phyloP scores from a whole-genome alignment of 2,113 vertebrate species.

The Dissostichus mawsoni region DNA sequence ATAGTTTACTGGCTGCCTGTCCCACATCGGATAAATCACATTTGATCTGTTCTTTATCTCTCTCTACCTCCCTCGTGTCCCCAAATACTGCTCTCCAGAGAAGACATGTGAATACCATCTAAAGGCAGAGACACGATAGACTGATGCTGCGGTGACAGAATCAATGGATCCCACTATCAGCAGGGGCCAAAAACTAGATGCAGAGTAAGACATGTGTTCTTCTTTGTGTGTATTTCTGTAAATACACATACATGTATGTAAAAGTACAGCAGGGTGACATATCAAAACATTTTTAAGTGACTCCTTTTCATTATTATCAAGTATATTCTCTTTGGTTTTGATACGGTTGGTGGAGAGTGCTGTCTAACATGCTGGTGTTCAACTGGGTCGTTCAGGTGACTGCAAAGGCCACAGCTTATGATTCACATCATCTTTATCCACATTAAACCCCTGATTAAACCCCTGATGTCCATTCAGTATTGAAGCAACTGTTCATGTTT shows the following conservation, averaged over 20 bases:
- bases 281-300: neutral
- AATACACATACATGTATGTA: neutral
- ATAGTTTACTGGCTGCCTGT: slow-evolving; percentile 40
- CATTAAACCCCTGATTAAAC: neutral
- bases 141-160: slow-evolving; percentile 38
- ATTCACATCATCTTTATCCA: neutral
- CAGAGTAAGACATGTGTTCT: slow-evolving; percentile 29
- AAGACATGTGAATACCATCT: slow-evolving; percentile 23
- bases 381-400: neutral
- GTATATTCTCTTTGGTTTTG: too few relatives aligned
- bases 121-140: slow-evolving; percentile 11
- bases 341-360: neutral
- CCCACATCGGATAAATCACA: slow-evolving; percentile 54
- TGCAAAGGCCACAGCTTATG: neutral
- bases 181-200: slow-evolving; percentile 19
- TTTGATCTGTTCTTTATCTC: slow-evolving; percentile 37
- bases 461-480: neutral
- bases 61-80: slow-evolving; percentile 7
- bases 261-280: neutral
- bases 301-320: neutral
- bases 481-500: neutral
- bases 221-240: neutral
- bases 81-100: neutral
- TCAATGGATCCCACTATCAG: slow-evolving; percentile 22
- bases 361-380: neutral